Percentiles rank a stretch among this genome's conserved stretches.
Conservation (phyloP, 2,888 invertebrate genomes). For the Oscheius sp. region DNA sequence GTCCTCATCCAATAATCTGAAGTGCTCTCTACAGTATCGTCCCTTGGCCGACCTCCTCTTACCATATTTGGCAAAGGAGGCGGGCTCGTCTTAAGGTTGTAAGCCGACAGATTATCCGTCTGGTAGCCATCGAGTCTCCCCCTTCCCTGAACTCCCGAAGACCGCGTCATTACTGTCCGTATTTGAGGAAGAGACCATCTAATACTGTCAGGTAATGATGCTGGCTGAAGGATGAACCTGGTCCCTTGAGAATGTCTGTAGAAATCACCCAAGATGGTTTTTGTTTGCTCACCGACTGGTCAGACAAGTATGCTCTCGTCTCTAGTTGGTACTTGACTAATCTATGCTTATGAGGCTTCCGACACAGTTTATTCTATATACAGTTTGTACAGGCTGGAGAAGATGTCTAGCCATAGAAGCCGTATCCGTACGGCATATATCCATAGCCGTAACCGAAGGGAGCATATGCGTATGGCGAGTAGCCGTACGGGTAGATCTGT, state of each 20-base stretch:
- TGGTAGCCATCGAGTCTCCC: background rate
- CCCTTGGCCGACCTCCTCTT: background rate
- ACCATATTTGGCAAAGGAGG: slow-evolving; percentile 10
- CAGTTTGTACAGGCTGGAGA: too few species aligned
- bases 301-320: too few species aligned
- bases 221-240: slow-evolving; percentile 14
- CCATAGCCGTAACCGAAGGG: too few species aligned
- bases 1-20: slow-evolving; percentile 9
- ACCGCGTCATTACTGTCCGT: slow-evolving; percentile 37
- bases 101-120: slow-evolving; percentile 26
- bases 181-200: slow-evolving; percentile 36
- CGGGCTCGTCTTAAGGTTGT: slow-evolving; percentile 2
- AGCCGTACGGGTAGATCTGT: too few species aligned
- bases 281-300: too few species aligned
- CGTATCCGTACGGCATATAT: too few species aligned
- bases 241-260: background rate
- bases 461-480: too few species aligned
- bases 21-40: slow-evolving; percentile 19
- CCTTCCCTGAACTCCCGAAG: background rate
- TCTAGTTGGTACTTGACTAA: too few species aligned
- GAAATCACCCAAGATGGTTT: too few species aligned
- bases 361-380: too few species aligned
- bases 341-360: too few species aligned
- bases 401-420: too few species aligned
- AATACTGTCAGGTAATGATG: slow-evolving; percentile 42